Conservation (phyloP, 2,113 vertebrate genomes). For the Thymallus thymallus region DNA sequence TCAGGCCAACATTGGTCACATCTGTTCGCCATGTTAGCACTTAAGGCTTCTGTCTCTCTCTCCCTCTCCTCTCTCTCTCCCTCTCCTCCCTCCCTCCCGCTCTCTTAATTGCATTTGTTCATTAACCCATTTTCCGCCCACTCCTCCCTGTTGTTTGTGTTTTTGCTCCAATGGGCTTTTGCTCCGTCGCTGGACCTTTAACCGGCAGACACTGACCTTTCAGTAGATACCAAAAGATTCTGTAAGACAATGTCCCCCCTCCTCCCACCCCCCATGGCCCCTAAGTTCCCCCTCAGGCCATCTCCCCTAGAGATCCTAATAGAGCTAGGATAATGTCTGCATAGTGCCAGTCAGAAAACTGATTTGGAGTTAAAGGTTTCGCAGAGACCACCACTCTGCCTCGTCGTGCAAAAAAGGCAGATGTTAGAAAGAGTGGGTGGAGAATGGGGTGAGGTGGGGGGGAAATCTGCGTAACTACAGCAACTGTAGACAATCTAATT, state of each 20-base stretch:
- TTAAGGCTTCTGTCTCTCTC: slow-evolving; percentile 52
- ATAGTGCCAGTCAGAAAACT: slow-evolving; percentile 74
- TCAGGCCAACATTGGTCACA: slow-evolving; percentile 63
- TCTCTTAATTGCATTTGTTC: slow-evolving; percentile 76
- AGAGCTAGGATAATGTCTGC: slow-evolving; percentile 76
- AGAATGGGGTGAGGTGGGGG: slow-evolving; percentile 40
- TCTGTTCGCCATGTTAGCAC: slow-evolving; percentile 78
- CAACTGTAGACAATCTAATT: slow-evolving; percentile 80
- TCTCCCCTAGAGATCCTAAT: slow-evolving; percentile 70
- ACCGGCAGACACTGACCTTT: slow-evolving; percentile 74
- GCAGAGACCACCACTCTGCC: slow-evolving; percentile 67
- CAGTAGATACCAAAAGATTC: slow-evolving; percentile 71
- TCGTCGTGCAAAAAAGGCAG: slow-evolving; percentile 58
- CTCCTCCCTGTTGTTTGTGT: slow-evolving; percentile 74
- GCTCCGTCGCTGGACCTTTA: slow-evolving; percentile 41
- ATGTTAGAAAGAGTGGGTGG: slow-evolving; percentile 59
- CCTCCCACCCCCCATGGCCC: slow-evolving; percentile 66
- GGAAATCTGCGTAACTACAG: slow-evolving; percentile 66
- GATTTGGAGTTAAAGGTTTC: slow-evolving; percentile 78
- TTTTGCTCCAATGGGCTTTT: slow-evolving; percentile 64
- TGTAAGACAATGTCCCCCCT: slow-evolving; percentile 58
- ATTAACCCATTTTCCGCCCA: slow-evolving; percentile 76
- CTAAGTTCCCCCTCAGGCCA: slow-evolving; percentile 67
- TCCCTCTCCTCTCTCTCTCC: too few species aligned
- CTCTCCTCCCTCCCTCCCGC: too few species aligned